Base-by-base conservation (phyloP, 2,797 vertebrate species). In the Yasuhikotakia modesta region DNA sequence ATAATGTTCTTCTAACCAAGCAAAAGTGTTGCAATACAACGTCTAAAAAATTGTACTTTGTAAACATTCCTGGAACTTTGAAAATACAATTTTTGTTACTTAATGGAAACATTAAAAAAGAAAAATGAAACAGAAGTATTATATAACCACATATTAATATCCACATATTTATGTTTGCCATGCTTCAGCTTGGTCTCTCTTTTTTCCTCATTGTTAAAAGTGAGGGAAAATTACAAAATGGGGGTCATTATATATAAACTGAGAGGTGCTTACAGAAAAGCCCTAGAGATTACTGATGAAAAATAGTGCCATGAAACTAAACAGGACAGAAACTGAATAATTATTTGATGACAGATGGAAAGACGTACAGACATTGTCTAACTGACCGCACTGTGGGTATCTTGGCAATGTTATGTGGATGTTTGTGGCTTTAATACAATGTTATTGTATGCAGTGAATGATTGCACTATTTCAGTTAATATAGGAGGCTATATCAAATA, bases 231-330 rank as follows among this genome's bases (percentile, higher is more conserved):
- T 73, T 16, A 70, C 22, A 66, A 70, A 73, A 78, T 52, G 4
- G 70, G 76, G 43, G 7, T 71, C 16, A 69, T 81, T 80, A 80
- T 19, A 69, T 50, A 21, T 64, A 35, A 55, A 63, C 22, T 63
- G 24, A 57, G 24, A 72, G 53, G 50, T 58, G 14, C 66, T 24
- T 16, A 50, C 46, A n/a, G 24, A 10, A 1, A 19, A 63, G 66
- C 32, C 60, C 45, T 46, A n/a, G 32, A n/a, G 58, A 32, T 61
- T 27, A 16, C 27, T 39, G 7, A 35, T 35, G 17, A 8, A 39
- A 52, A 71, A 35, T n/a, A 11, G 5, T 30, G 35, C 69, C 17
- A 69, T 66, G 55, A 46, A 68, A 71, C n/a, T 27, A 46, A 68
- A 67, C 22, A 63, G 39, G 64, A 63, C 22, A n/a, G 13, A n/a